Base-by-base conservation (phyloP, 2,113 vertebrate genomes). In the Leucopsar rothschildi region DNA sequence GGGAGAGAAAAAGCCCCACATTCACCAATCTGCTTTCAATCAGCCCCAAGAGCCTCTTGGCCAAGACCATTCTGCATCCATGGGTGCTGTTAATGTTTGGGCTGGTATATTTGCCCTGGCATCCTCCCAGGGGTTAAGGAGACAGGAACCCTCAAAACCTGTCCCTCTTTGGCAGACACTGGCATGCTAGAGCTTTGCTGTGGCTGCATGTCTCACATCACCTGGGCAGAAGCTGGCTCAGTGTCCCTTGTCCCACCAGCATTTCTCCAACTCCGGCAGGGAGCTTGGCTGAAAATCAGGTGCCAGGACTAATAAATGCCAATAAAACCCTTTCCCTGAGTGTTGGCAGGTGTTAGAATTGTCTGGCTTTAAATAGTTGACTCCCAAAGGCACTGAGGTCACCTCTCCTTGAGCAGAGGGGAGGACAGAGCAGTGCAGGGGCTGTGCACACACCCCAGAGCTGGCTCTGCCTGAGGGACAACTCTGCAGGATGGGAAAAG, bases 171-270 rank as follows among this genome's bases (percentile, higher is more conserved):
- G 40, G 28, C 15, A 90, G 82, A 28, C 28, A 16, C 15, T 33
- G 60, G 35, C 47, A 24, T 2, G 1, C 44, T 24, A 49, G 16
- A 57, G 52, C 25, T 75, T 25, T 66, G 12, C 50, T 37, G 33
- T 6, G 1, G 63, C 86, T 6, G 0, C 0, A 0, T 6, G 17
- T 50, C 19, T 4, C 10, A 8, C 2, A 1, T 35, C 1, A 0
- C 11, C 8, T 4, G 13, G 45, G 50, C n/a, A 49, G 72, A 57
- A 57, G 15, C 49, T 47, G 68, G 16, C 53, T 69, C 49, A 7
- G 29, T 18, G 15, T 21, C 75, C 16, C 12, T 29, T 71, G 18
- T 24, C 70, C 49, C 63, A 49, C 50, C 64, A 27, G 4, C 3
- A 7, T 5, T 90, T 82, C 64, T n/a, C 12, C 24, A 20, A n/a